A percentile compares a stretch with the other conserved stretches of the same genome.
phyloP scores from a whole-genome alignment of 1,140 invertebrate species.

The Vollenhovia emeryi region DNA sequence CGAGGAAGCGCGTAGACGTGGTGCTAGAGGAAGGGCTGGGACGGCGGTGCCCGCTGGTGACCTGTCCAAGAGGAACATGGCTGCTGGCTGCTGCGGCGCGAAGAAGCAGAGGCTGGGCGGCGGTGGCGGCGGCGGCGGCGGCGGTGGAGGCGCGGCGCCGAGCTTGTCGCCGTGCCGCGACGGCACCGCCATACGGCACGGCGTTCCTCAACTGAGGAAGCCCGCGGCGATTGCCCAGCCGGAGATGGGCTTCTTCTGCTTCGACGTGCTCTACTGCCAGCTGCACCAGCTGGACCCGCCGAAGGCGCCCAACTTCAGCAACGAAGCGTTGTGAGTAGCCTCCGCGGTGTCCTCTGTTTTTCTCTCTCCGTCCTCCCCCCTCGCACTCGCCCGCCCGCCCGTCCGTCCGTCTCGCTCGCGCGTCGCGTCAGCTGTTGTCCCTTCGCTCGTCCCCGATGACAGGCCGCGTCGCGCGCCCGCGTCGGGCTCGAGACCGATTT shows the following conservation, averaged over 20 bases:
- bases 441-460: constrained; percentile 32
- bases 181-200: constrained; percentile 82
- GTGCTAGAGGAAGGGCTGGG: constrained; percentile 29
- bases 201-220: constrained; percentile 75
- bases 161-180: constrained; percentile 86
- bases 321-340: constrained; percentile 96
- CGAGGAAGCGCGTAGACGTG: constrained; percentile 48
- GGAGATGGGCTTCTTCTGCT: constrained; percentile 99
- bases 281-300: constrained; percentile 96
- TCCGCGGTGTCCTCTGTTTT: background rate
- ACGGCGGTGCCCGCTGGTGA: constrained; percentile 46
- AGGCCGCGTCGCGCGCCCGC: background rate
- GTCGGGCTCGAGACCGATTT: too few relatives aligned
- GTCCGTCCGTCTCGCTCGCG: constrained; percentile 3
- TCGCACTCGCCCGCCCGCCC: too few relatives aligned
- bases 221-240: constrained; percentile 90
- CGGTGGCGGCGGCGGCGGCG: constrained; percentile 52
- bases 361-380: background rate
- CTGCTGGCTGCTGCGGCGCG: constrained; percentile 94
- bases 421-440: constrained; percentile 61
- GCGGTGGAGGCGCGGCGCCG: constrained; percentile 77
- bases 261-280: constrained; percentile 98
- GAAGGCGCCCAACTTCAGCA: constrained; percentile 95
- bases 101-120: constrained; percentile 96
- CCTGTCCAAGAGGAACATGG: constrained; percentile 86